Conservation (phyloP, 2,888 invertebrate genomes). For the Teleiodes luculella region DNA sequence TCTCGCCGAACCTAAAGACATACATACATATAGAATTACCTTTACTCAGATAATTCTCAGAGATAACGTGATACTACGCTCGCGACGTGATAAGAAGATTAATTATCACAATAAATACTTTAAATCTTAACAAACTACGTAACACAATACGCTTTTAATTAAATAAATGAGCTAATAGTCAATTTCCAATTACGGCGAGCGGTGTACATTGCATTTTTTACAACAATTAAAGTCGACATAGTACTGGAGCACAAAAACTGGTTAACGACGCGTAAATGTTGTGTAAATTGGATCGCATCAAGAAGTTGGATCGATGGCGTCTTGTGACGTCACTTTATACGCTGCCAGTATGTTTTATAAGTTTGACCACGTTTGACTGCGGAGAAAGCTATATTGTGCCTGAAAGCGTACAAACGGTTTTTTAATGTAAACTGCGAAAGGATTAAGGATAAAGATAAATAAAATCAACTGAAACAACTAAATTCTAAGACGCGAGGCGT, state of each 20-base stretch:
- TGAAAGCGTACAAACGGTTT: too few species aligned
- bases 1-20: background rate
- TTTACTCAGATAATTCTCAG: slow-evolving; percentile 6
- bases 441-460: too few species aligned
- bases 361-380: too few species aligned
- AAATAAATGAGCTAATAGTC: slow-evolving; percentile 49
- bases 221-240: slow-evolving; percentile 47
- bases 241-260: slow-evolving; percentile 39
- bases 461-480: too few species aligned
- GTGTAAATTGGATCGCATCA: slow-evolving; percentile 39
- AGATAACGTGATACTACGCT: slow-evolving; percentile 9
- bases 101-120: slow-evolving; percentile 4
- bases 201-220: slow-evolving; percentile 39
- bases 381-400: too few species aligned
- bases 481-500: too few species aligned
- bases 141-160: slow-evolving; percentile 39
- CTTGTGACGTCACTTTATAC: slow-evolving; percentile 6
- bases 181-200: slow-evolving; percentile 48
- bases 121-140: slow-evolving; percentile 16
- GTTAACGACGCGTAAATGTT: slow-evolving; percentile 47
- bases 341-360: background rate
- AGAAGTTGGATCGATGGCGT: slow-evolving; percentile 6
- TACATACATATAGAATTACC: slow-evolving; percentile 8
- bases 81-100: slow-evolving; percentile 16
- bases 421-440: too few species aligned